Percentiles rank a stretch among this genome's conserved stretches.
phyloP scores from a whole-genome alignment of 2,888 invertebrate species.

The Phyllotreta cruciferae region DNA sequence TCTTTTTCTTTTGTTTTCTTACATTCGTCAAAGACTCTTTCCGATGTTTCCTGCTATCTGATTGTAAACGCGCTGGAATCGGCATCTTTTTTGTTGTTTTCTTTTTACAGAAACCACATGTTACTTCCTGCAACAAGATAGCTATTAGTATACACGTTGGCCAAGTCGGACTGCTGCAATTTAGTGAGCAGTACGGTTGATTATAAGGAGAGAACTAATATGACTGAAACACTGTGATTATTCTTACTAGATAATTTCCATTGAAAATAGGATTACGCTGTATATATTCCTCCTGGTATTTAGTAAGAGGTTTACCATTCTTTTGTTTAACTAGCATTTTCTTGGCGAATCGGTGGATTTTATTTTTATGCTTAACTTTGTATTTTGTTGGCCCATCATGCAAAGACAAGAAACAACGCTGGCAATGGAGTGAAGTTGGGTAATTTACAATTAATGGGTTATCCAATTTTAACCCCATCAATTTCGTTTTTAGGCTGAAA shows the following conservation, averaged over 20 bases:
- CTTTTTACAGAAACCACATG: constrained; percentile 27
- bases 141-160: no score
- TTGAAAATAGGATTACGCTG: constrained; percentile 26
- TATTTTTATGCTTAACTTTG: constrained; percentile 30
- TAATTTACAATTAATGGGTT: constrained; percentile 27
- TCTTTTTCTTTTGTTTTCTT: constrained; percentile 24
- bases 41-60: no score
- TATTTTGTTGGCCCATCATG: constrained; percentile 37
- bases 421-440: constrained; percentile 30
- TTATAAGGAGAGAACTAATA: neutral
- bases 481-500: constrained; percentile 35
- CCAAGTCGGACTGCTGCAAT: no score
- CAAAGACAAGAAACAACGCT: constrained; percentile 35
- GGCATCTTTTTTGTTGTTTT: neutral
- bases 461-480: constrained; percentile 33
- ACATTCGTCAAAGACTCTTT: constrained; percentile 7
- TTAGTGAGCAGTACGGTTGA: no score
- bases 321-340: constrained; percentile 30
- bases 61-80: neutral
- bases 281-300: constrained; percentile 35
- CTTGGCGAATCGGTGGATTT: constrained; percentile 33
- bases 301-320: constrained; percentile 30
- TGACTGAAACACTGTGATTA: neutral
- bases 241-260: constrained; percentile 38
- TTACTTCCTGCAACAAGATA: constrained; percentile 19